Evolutionary conservation across 2,888 invertebrate species (phyloP).

Genomic region (Lasioglossum pauxillum): DNA sequence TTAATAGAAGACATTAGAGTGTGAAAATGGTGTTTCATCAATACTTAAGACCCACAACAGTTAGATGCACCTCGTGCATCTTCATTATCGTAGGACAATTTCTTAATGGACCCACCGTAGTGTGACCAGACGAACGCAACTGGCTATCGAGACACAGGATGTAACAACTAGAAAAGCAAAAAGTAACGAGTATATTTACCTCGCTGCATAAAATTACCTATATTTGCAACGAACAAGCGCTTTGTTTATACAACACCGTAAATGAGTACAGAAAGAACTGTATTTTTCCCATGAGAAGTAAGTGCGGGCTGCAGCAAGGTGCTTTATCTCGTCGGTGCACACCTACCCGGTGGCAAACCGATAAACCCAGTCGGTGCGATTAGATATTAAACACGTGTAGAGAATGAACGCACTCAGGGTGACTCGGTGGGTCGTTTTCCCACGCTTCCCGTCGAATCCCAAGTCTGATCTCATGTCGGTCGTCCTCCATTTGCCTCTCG

Average conservation of each 20-base stretch:
- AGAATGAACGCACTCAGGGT: background rate
- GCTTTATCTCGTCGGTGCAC: background rate
- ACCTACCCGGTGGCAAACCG: background rate
- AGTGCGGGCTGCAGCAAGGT: background rate
- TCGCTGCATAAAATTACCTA: too few relatives aligned
- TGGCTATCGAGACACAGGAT: too few relatives aligned
- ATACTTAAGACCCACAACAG: too few relatives aligned
- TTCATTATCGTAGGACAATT: too few relatives aligned
- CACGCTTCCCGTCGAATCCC: conserved; percentile 47
- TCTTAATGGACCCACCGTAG: too few relatives aligned
- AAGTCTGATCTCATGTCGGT: background rate
- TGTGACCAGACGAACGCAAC: too few relatives aligned
- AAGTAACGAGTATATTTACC: too few relatives aligned
- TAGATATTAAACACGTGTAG: conserved; percentile 24
- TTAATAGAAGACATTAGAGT: background rate
- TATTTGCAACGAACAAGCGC: too few relatives aligned
- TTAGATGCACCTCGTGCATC: too few relatives aligned
- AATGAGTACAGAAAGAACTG: background rate
- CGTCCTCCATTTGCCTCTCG: conserved; percentile 38
- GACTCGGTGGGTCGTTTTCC: conserved; percentile 51
- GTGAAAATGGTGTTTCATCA: too few relatives aligned
- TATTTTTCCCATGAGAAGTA: background rate
- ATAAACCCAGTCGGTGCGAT: conserved; percentile 1
- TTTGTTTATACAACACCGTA: background rate
- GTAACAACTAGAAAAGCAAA: too few relatives aligned